Evolutionary conservation across 2,797 vertebrate genomes (phyloP), one percentile per base, ranked within the genome.

Genomic region (Poeciliopsis infans): DNA sequence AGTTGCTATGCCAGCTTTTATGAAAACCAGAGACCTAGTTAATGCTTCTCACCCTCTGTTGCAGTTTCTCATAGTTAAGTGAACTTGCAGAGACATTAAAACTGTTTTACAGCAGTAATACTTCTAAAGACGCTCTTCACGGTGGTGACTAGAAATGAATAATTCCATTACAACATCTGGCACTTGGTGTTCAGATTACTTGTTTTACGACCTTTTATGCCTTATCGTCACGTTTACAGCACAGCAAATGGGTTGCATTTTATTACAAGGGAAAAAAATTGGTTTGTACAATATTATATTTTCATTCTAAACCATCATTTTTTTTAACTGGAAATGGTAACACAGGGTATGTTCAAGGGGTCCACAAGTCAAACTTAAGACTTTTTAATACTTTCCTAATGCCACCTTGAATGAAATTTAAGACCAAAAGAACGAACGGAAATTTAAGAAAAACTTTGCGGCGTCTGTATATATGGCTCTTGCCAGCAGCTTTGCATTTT

Each of bases 1-100:
- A 66, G 93, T 91, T 91, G 89, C 91, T 83, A 90, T 90, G 92
- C 87, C 90, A 88, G 92, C 90, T 83, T 83, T 72, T 39, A 76
- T 79, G 83, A 85, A 79, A 85, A 68, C 33, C 4, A 53, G 81
- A 76, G 86, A 82, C 82, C 86, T 86, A 74, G 83, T 92, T 91
- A 91, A 76, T 72, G 0, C 68, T 75, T 20, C 55, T 79, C 74
- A 57, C 72, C 74, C 74, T 74, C 80, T 61, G 55, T 75, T 89
- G 84, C 87, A 83, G 88, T 83, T 85, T 88, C 85, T 77, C 68
- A 77, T 81, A 49, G 75, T 46, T 77, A 79, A 74, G 47, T 74
- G 79, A 88, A 87, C 72, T 74, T 82, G 64, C 76, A 73, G 79
- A 77, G 41, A 81, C 87, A 83, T 82, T 85, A 84, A 85, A 83